A percentile compares a stretch with the other conserved stretches of the same genome.
phyloP scores from a whole-genome alignment of 2,113 vertebrate genomes.

The Paedocypris sp. region DNA sequence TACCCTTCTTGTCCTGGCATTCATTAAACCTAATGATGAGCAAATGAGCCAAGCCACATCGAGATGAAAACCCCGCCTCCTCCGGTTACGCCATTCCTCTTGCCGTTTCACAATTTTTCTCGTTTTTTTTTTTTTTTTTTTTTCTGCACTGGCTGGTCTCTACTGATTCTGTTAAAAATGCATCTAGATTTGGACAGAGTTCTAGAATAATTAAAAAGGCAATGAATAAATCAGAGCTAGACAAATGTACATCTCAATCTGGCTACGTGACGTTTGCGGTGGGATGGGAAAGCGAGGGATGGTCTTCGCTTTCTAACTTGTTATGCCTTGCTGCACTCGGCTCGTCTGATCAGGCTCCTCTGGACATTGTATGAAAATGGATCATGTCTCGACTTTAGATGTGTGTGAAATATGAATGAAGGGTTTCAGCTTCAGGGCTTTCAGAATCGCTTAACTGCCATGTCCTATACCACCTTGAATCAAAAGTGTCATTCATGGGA shows the following conservation, averaged over 20 bases:
- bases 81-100: background rate
- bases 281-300: slow-evolving; percentile 10
- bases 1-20: background rate
- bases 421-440: slow-evolving; percentile 4
- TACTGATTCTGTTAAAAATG: background rate
- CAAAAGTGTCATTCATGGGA: background rate
- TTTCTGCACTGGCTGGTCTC: background rate
- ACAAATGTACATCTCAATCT: background rate
- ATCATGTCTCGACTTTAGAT: slow-evolving; percentile 1
- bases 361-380: slow-evolving; percentile 16
- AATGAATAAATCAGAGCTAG: background rate
- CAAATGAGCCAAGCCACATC: slow-evolving; percentile 14
- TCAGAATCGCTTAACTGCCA: slow-evolving; percentile 12
- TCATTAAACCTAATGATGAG: slow-evolving; percentile 20
- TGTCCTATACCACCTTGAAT: background rate
- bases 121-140: slow-evolving; percentile 15
- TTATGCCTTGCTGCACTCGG: slow-evolving; percentile 21
- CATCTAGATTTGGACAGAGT: background rate
- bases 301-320: slow-evolving; percentile 1
- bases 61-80: background rate
- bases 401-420: slow-evolving; percentile 24
- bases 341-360: slow-evolving; percentile 7
- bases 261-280: background rate
- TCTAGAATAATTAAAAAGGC: background rate
- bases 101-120: background rate